These are phyloP conservation scores for Erethizon dorsatum DNA, from an alignment of 2,797 vertebrate genomes.

Conservation along the genomic window DNA sequence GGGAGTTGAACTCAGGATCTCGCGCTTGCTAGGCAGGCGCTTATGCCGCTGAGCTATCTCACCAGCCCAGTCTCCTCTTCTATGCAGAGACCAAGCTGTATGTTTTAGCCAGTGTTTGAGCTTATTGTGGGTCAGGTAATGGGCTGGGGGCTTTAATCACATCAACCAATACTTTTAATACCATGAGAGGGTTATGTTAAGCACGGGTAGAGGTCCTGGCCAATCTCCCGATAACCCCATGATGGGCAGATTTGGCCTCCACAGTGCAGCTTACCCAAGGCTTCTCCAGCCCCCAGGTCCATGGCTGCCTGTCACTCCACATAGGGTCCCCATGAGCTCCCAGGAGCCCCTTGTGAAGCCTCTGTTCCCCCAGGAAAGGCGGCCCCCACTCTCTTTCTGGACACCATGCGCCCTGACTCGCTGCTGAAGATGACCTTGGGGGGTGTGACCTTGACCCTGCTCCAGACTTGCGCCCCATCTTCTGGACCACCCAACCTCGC, in stretches of 20 bases:
- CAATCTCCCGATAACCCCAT: not conserved
- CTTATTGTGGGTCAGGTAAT: not conserved
- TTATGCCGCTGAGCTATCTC: too few species aligned
- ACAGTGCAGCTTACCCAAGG: not conserved
- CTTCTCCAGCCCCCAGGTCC: not conserved
- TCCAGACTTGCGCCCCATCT: constrained; percentile 89
- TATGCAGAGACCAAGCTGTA: not conserved
- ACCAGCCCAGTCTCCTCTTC: not conserved
- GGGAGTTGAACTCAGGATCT: too few species aligned
- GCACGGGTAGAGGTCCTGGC: not conserved
- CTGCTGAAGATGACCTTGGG: constrained; percentile 94
- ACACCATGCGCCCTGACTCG: constrained; percentile 93
- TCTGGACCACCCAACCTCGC: constrained; percentile 86
- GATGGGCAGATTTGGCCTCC: too few species aligned
- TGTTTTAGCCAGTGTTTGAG: not conserved
- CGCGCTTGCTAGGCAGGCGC: too few species aligned
- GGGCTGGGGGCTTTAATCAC: not conserved
- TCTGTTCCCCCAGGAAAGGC: constrained; percentile 88
- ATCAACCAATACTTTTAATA: not conserved
- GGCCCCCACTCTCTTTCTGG: constrained; percentile 87
- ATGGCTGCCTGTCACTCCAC: not conserved
- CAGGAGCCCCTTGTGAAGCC: constrained; percentile 30
- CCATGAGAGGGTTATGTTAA: not conserved
- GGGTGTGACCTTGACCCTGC: constrained; percentile 93
- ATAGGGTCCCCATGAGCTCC: not conserved